These are phyloP conservation scores for Aurelia aurita DNA, from an alignment of 30 jellyfish, hydroid and myxozoan species.

Conservation along the genomic window DNA sequence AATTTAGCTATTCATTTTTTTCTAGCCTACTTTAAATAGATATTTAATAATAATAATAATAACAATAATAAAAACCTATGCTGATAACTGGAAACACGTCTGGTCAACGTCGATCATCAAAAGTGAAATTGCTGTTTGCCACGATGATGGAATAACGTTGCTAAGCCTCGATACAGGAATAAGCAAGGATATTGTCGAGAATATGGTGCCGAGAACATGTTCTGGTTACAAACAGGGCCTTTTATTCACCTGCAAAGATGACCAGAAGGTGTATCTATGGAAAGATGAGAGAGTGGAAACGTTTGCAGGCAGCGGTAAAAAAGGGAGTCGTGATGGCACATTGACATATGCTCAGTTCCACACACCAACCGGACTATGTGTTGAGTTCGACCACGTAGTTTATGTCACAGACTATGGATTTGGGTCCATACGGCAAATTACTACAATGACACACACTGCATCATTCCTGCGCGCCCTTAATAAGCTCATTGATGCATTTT, in stretches of 20 bases:
- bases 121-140: not conserved
- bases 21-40: no score
- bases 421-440: conserved; percentile 31
- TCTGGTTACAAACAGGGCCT: conserved; percentile 20
- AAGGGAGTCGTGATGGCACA: not conserved
- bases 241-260: conserved; percentile 8
- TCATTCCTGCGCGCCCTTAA: not conserved
- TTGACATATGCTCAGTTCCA: not conserved
- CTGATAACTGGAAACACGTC: conserved; percentile 41
- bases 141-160: not conserved
- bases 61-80: not conserved
- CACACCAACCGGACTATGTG: not conserved
- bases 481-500: conserved; percentile 27
- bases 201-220: not conserved
- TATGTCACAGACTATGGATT: conserved; percentile 1
- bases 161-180: not conserved
- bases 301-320: no score
- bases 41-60: no score
- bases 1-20: no score
- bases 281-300: not conserved
- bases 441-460: conserved; percentile 21
- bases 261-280: conserved; percentile 7
- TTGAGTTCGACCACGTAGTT: conserved; percentile 32
- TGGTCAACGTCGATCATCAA: not conserved
- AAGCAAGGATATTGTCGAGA: not conserved